Conservation (phyloP, 2,113 vertebrate genomes). For the Myodes glareolus region DNA sequence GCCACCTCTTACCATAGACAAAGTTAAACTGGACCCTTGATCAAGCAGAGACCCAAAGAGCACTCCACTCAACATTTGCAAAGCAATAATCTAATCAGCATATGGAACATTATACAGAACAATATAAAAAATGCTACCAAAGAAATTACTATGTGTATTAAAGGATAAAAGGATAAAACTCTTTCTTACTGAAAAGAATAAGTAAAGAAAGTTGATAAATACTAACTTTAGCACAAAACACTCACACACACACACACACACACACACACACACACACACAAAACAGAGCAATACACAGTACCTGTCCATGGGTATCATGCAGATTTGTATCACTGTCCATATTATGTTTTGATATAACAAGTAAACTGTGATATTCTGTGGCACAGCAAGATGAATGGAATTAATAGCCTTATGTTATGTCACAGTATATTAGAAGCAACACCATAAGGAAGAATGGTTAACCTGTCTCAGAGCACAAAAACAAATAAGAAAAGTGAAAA, state of each 20-base stretch:
- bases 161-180: neutral
- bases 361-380: neutral
- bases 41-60: neutral
- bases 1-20: neutral
- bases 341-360: neutral
- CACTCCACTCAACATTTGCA: neutral
- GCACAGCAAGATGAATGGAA: neutral
- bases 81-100: neutral
- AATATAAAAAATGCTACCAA: neutral
- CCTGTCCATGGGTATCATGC: neutral
- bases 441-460: neutral
- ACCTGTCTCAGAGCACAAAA: neutral
- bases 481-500: slow-evolving; percentile 18
- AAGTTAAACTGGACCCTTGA: neutral
- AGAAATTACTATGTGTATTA: neutral
- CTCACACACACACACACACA: too few relatives aligned
- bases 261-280: too few relatives aligned
- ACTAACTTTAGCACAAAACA: neutral
- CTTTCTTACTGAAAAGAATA: accelerated
- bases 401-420: neutral
- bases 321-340: neutral
- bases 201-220: neutral
- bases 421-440: neutral
- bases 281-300: too few relatives aligned
- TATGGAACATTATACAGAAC: neutral